Evolutionary conservation across 1,140 invertebrate species (phyloP), one percentile per base, ranked within the genome.

Genomic region (Globodera rostochiensis): DNA sequence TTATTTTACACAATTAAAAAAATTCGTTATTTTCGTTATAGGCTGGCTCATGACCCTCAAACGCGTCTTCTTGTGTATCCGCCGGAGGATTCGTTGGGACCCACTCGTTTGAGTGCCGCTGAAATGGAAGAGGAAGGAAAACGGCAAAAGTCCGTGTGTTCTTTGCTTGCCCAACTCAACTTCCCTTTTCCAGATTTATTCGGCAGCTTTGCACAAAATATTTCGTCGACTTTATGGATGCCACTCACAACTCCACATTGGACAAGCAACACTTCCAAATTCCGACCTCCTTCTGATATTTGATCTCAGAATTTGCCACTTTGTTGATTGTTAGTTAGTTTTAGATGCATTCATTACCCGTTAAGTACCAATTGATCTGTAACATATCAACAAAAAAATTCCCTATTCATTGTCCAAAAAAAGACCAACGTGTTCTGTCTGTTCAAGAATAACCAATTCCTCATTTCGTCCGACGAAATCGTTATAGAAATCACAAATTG

Each of bases 201-300:
- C 77, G 80, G 9, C 81, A 82, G 25, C 74, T 82, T 9, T 82
- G 81, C 70, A 82, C 69, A 21, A 82, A 82, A 82, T 78, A 82
- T 50, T 82, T 82, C 25, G 47, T 80, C 46, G 79, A 80, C 49
- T 80, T 80, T 66, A 74, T 75, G 79, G 79, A 45, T 13, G 79
- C 77, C 13, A 78, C 71, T 47, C 79, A 80, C 69, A 80, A 70
- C 49, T 47, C 80, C 53, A 19, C 79, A 45, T 15, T 80, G 8
- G 70, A 74, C 75, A 9, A 19, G 4, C 77, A 57, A 46, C 45
- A 75, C 60, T 80, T 80, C 49, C 36, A 80, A 73, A 79, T 80
- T 80, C 79, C 79, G 45, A 80, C 69, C 0, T 1, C 46, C 36
- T 21, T 71, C 11, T 71, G 25, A 71, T 15, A 66, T 66, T 15